Evolutionary conservation across 1,140 invertebrate species (phyloP).

Genomic region (Pinna nobilis): DNA sequence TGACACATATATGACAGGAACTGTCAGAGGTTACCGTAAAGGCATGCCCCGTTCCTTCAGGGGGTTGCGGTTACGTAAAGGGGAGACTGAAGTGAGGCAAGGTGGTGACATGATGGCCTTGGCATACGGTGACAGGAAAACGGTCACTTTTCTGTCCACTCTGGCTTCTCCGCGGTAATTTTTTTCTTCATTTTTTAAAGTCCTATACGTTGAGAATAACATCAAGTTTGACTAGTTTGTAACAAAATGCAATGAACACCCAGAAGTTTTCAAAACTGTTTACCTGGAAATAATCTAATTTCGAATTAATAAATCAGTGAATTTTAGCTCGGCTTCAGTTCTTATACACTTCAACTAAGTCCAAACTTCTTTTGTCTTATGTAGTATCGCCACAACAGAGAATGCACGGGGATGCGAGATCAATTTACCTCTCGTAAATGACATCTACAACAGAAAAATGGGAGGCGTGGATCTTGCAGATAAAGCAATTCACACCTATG

Average conservation of each 20-base stretch:
- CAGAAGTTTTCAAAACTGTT: neutral
- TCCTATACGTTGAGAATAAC: neutral
- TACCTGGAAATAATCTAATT: neutral
- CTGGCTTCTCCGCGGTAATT: neutral
- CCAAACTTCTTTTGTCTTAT: neutral
- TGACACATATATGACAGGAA: neutral
- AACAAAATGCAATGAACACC: neutral
- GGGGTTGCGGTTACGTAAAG: neutral
- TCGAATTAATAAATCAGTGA: neutral
- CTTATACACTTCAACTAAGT: neutral
- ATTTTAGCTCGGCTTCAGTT: neutral
- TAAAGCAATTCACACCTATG: neutral
- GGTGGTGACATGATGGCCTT: neutral
- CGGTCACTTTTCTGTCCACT: conserved; percentile 4
- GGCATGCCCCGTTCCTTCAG: neutral
- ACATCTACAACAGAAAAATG: conserved; percentile 9
- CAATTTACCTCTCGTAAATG: neutral
- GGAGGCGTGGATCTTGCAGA: neutral
- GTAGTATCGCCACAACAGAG: neutral
- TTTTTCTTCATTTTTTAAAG: no score
- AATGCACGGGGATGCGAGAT: neutral
- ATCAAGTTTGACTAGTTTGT: neutral
- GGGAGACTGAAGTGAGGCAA: neutral
- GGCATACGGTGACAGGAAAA: conserved; percentile 1
- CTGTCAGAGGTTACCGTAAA: neutral